Evolutionary conservation across 2,888 invertebrate species (phyloP), one percentile per base, ranked within the genome.

Genomic region (Digitonthophagus gazella): DNA sequence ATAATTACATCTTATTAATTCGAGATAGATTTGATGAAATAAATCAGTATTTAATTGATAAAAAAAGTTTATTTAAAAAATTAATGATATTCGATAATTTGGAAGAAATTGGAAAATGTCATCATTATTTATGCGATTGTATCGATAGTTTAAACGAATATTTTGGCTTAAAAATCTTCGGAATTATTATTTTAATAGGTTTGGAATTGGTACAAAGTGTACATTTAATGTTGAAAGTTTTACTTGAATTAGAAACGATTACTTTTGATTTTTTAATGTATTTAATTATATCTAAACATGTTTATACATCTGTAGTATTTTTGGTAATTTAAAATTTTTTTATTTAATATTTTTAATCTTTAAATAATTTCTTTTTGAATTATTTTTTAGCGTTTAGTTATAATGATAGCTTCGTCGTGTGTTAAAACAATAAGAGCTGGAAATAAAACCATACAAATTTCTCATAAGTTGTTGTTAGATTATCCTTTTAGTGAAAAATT

Each of bases 361-460:
- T 8, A 8, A 8, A 44, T 44, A 8, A 44, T 44, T 44, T 8
- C n/a, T 44, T 8, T 64, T 64, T 20, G 4, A 19, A 11, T 19
- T 8, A 64, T 19, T 22, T 67, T 68, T 64, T 64, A 68, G 68
- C 6, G 11, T 58, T 58, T 68, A 15, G 65, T 58, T 2, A 16
- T 68, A 44, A 65, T 68, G 65, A 18, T 68, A 65, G 58, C 28
- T 16, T 28, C 68, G 3, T 65, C 68, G 1, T 68, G 68, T 14
- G 68, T 65, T 28, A 57, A 20, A 18, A 22, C 54, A 4, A 16
- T 65, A 3, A 65, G 44, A 44, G 15, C 28, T 2, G 65, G 65
- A 5, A 58, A 20, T 8, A 18, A 68, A 5, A 68, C 68, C 2
- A 58, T 57, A 8, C 14, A 58, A 18, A 68, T 68, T 11, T 68